These are phyloP conservation scores for Muscicapa striata DNA, from an alignment of 2,797 vertebrate genomes.

Conservation along the genomic window DNA sequence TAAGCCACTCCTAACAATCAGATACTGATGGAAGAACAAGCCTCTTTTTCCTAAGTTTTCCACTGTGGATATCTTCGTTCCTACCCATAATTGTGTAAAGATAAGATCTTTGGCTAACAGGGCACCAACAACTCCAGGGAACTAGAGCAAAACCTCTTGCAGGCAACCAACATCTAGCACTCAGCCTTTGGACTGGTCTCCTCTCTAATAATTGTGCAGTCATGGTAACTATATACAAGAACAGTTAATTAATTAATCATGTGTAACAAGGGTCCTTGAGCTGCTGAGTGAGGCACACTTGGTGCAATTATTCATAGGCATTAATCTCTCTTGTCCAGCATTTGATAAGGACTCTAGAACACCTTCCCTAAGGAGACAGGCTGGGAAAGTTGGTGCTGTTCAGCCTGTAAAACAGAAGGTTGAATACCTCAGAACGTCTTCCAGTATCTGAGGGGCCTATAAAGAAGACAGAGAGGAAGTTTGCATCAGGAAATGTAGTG, in stretches of 20 bases:
- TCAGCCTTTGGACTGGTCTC: background rate
- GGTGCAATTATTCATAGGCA: background rate
- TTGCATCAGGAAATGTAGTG: background rate
- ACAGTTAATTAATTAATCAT: slow-evolving; percentile 22
- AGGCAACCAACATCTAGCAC: background rate
- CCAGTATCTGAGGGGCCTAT: background rate
- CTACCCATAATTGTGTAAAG: background rate
- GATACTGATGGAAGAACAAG: background rate
- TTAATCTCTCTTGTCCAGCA: background rate
- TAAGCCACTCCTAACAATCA: background rate
- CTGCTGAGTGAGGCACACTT: background rate
- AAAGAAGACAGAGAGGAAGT: background rate
- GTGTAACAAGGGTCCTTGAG: slow-evolving; percentile 9
- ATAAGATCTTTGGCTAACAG: background rate
- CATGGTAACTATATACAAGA: background rate
- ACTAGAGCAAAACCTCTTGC: background rate
- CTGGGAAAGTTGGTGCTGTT: background rate
- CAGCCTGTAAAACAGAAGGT: background rate
- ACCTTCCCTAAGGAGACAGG: background rate
- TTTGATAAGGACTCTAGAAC: background rate
- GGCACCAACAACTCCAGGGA: background rate
- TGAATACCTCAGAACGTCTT: background rate
- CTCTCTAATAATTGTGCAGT: background rate
- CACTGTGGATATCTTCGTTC: background rate
- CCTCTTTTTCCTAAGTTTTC: background rate